phyloP scores from a whole-genome alignment of 2,888 invertebrate genomes.

The Stenurella melanura region DNA sequence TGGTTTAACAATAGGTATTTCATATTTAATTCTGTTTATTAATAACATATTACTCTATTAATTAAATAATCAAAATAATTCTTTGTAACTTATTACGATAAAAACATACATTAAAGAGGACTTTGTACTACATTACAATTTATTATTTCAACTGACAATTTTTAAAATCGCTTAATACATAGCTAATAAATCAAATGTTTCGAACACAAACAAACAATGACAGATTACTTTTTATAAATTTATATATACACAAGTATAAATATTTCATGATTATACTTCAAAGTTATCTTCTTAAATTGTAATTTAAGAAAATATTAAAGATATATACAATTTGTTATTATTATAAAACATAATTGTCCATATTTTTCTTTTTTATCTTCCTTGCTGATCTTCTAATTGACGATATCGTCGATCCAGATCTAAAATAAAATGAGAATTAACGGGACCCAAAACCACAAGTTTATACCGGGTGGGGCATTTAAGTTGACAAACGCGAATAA shows the following conservation, averaged over 20 bases:
- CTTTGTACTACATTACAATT: not conserved
- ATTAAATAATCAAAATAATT: no score
- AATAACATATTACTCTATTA: no score
- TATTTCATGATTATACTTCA: not conserved
- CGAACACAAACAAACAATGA: not conserved
- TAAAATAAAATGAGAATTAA: conserved; percentile 11
- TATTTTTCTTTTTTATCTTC: conserved; percentile 29
- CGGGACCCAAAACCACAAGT: no score
- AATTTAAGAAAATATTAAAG: not conserved
- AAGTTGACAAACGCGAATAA: no score
- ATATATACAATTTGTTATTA: conserved; percentile 14
- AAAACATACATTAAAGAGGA: conserved; percentile 1
- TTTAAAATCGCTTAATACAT: not conserved
- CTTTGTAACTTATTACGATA: not conserved
- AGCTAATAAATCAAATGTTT: not conserved
- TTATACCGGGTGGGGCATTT: no score
- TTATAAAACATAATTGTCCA: conserved; percentile 8
- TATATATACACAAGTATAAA: not conserved
- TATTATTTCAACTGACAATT: not conserved
- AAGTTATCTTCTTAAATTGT: not conserved
- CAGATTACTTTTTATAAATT: not conserved
- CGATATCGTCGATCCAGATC: not conserved
- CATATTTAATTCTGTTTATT: no score
- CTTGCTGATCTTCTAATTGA: conserved; percentile 24
- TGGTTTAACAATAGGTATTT: no score